phyloP scores from a whole-genome alignment of 2,888 invertebrate genomes.

The Spicauda simplicius region DNA sequence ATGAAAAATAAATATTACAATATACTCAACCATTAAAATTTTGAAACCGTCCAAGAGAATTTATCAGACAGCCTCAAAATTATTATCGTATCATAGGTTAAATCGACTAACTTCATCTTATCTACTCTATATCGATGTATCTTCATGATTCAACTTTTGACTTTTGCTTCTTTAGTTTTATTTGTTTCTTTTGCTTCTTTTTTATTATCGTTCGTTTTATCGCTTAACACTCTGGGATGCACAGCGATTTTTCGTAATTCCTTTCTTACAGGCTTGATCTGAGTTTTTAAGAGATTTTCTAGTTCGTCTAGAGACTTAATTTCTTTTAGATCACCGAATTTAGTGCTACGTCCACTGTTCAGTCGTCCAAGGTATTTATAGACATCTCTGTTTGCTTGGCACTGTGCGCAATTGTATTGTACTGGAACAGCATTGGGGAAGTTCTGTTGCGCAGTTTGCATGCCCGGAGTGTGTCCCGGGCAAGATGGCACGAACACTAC shows the following conservation, averaged over 20 bases:
- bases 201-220: slow-evolving; percentile 50
- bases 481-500: slow-evolving; percentile 89
- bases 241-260: slow-evolving; percentile 65
- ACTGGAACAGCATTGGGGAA: slow-evolving; percentile 86
- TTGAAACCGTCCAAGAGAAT: slow-evolving; percentile 78
- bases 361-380: slow-evolving; percentile 68
- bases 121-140: slow-evolving; percentile 30
- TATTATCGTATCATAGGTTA: slow-evolving; percentile 35
- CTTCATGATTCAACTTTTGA: slow-evolving; percentile 37
- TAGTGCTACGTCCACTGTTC: slow-evolving; percentile 66
- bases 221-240: slow-evolving; percentile 56
- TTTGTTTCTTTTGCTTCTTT: too few species aligned
- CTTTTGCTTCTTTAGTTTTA: slow-evolving; percentile 42
- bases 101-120: slow-evolving; percentile 28
- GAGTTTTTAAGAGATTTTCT: slow-evolving; percentile 67
- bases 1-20: slow-evolving; percentile 50
- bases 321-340: slow-evolving; percentile 70
- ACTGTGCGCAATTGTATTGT: slow-evolving; percentile 86
- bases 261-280: slow-evolving; percentile 70
- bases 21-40: slow-evolving; percentile 59
- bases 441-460: slow-evolving; percentile 81
- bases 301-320: slow-evolving; percentile 68
- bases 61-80: slow-evolving; percentile 80
- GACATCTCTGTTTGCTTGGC: slow-evolving; percentile 69
- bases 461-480: slow-evolving; percentile 79